phyloP scores from a whole-genome alignment of 1,140 invertebrate species.

The Hypothenemus hampei region DNA sequence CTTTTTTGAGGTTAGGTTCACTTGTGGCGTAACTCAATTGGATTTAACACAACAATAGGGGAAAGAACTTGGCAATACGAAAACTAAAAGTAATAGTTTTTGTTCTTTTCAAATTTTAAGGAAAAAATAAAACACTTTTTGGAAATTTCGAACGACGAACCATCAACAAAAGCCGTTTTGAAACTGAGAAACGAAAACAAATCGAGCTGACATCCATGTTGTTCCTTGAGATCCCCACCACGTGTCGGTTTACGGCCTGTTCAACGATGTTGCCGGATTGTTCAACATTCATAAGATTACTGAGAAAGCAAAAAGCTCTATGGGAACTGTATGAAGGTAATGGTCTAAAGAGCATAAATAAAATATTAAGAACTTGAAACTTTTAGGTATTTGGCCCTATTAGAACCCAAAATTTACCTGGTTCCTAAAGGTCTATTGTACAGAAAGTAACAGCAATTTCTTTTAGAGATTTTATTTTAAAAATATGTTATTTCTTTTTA shows the following conservation, averaged over 20 bases:
- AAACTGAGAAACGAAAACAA: conserved; percentile 26
- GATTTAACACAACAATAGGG: conserved; percentile 1
- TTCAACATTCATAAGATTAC: not conserved
- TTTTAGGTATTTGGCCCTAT: not conserved
- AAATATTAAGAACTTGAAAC: not conserved
- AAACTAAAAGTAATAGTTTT: conserved; percentile 1
- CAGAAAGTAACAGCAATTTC: too few relatives aligned
- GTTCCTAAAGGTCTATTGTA: not conserved
- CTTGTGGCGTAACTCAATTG: conserved; percentile 1
- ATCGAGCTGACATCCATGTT: conserved; percentile 26
- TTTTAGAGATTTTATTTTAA: too few relatives aligned
- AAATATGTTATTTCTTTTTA: too few relatives aligned
- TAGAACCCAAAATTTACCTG: not conserved
- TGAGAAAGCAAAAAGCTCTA: too few relatives aligned
- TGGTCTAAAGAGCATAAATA: not conserved
- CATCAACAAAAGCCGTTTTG: not conserved
- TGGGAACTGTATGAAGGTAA: too few relatives aligned
- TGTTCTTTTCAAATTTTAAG: conserved; percentile 2
- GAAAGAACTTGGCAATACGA: not conserved
- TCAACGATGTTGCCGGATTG: conserved; percentile 1
- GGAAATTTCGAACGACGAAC: conserved; percentile 3
- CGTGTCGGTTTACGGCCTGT: conserved; percentile 4
- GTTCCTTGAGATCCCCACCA: conserved; percentile 25
- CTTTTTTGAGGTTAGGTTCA: conserved; percentile 12
- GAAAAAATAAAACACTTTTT: conserved; percentile 8